A percentile compares a stretch with the other conserved stretches of the same genome.
These are phyloP conservation scores for Pandion haliaetus DNA, from an alignment of 2,113 vertebrate species.

Conservation along the genomic window DNA sequence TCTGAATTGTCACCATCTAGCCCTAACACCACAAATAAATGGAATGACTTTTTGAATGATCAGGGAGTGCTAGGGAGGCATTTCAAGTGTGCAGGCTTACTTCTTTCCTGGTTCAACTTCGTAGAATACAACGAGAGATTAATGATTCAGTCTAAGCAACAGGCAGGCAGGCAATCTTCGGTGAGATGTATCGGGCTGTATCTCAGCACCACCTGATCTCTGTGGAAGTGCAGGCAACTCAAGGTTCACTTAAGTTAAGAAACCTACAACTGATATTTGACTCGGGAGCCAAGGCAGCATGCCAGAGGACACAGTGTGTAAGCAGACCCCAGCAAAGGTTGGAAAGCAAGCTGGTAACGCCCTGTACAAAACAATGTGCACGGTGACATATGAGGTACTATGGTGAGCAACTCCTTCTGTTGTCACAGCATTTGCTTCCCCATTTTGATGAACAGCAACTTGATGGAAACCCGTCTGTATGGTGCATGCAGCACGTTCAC, in stretches of 20 bases:
- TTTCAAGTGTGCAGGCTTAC: background rate
- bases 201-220: background rate
- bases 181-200: background rate
- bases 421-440: background rate
- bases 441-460: background rate
- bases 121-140: background rate
- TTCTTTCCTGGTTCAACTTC: background rate
- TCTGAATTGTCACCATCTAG: background rate
- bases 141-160: background rate
- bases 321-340: background rate
- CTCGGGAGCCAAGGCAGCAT: background rate
- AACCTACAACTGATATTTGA: background rate
- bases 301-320: background rate
- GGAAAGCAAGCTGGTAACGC: too few species aligned
- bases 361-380: background rate
- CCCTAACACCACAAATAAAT: background rate
- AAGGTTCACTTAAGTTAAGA: background rate
- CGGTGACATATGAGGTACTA: fast-evolving
- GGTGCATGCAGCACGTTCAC: background rate
- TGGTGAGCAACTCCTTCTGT: background rate
- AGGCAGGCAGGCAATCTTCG: background rate
- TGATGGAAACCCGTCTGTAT: fast-evolving
- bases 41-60: background rate
- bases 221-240: background rate
- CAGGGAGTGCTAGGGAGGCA: background rate